phyloP scores from a whole-genome alignment of 1,140 invertebrate genomes.

The Aculops lycopersici region DNA sequence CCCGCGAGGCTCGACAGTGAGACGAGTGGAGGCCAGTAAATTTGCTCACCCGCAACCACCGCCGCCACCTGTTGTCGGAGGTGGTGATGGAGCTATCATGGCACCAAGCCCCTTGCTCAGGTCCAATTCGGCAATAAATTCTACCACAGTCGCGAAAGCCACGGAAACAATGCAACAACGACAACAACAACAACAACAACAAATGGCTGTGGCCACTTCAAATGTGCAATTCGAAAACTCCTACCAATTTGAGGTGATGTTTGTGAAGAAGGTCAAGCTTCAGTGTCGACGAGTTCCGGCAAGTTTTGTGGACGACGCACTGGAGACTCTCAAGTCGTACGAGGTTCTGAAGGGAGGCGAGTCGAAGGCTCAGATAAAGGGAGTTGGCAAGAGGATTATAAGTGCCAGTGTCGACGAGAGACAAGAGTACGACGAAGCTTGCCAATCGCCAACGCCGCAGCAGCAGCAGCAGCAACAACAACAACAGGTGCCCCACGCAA shows the following conservation, averaged over 20 bases:
- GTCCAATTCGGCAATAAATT: no score
- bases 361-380: not conserved
- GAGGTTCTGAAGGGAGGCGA: conserved; percentile 17
- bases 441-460: not conserved
- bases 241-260: conserved; percentile 30
- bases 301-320: conserved; percentile 55
- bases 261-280: conserved; percentile 48
- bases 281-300: conserved; percentile 31
- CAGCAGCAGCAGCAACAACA: not conserved
- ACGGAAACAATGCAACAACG: no score
- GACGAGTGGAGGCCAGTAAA: no score
- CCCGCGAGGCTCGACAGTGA: conserved; percentile 11
- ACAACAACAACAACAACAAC: no score
- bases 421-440: not conserved
- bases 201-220: no score
- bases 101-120: no score
- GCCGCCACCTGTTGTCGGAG: no score
- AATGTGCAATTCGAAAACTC: conserved; percentile 7
- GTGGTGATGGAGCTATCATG: no score
- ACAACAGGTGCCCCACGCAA: no score
- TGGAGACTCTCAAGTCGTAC: conserved; percentile 43
- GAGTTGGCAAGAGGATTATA: not conserved
- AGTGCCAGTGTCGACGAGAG: not conserved
- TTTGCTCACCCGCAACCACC: no score
- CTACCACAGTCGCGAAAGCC: no score